Percentiles rank a stretch among this genome's conserved stretches.
Evolutionary conservation across 1,140 invertebrate genomes (phyloP).

Genomic region (Plodia interpunctella): DNA sequence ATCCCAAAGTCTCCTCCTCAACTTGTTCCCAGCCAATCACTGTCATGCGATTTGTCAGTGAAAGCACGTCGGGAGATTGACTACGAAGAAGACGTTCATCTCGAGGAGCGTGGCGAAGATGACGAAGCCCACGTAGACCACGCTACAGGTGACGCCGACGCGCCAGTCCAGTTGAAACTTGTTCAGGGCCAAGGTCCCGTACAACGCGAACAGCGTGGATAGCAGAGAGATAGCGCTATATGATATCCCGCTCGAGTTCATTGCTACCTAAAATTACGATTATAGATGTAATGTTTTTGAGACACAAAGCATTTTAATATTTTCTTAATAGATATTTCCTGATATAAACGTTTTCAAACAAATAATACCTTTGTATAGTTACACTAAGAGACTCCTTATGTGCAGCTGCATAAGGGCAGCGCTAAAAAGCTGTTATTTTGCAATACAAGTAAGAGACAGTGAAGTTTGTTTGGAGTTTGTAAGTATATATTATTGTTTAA

Average conservation of each 20-base stretch:
- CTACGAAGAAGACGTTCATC: constrained; percentile 90
- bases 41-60: constrained; percentile 29
- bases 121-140: constrained; percentile 88
- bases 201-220: constrained; percentile 87
- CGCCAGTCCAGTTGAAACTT: constrained; percentile 88
- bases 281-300: constrained; percentile 3
- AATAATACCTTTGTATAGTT: too few relatives aligned
- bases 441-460: too few relatives aligned
- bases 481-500: constrained; percentile 5
- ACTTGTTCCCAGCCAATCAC: not conserved
- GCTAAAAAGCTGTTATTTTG: too few relatives aligned
- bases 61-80: constrained; percentile 88
- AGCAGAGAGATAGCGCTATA: constrained; percentile 89
- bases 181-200: constrained; percentile 85
- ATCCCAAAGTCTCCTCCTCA: too few relatives aligned
- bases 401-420: too few relatives aligned
- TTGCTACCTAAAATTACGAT: constrained; percentile 64
- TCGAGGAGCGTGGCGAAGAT: constrained; percentile 89
- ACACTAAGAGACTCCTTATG: too few relatives aligned
- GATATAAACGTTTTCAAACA: too few relatives aligned
- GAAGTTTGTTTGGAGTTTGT: too few relatives aligned
- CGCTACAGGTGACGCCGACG: constrained; percentile 85
- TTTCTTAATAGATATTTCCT: too few relatives aligned
- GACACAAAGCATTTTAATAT: not conserved
- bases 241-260: constrained; percentile 88